Evolutionary conservation across 2,888 invertebrate species (phyloP), one percentile per base, ranked within the genome.

Genomic region (Chrysina gloriosa): DNA sequence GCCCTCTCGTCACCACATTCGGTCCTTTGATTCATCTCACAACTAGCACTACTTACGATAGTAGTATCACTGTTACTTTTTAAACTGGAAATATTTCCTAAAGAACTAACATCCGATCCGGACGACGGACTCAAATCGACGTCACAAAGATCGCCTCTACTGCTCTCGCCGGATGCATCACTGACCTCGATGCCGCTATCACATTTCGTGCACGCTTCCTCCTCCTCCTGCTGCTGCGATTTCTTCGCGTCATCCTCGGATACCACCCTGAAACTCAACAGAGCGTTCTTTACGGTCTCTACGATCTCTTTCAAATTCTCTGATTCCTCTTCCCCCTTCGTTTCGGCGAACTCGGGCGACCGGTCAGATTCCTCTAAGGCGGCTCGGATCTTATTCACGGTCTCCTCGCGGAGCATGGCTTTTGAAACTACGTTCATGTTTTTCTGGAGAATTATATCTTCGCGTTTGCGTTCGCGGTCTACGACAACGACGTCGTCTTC

Each of bases 261-360:
- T n/a, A n/a, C n/a, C 11, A 54, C 42, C 25, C 69, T 52, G 67
- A 69, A 69, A 11, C 56, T 64, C 2, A 75, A 67, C 27, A 75
- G 72, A 5, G 72, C 74, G 63, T 75, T 75, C 64, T 74, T 75
- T 7, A 74, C 73, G 11, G 74, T 75, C 65, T 77, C 74, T 3
- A 75, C 72, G 7, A 76, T 76, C 48, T 77, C 77, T 23, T 75
- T 75, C 34, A 75, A 72, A 56, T 71, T 74, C 45, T 73, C 73
- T 42, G 73, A 71, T 16, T 71, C 73, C 11, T 69, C 67, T 34
- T 67, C 65, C 19, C 2, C 31, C 9, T 47, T 21, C 3, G 39
- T 5, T 2, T 23, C 64, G 7, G 34, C 11, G 11, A 5, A n/a
- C 9, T 21, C 7, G 52, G 16, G 52, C 36, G n/a, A 50, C 16